Evolutionary conservation across 2,113 vertebrate species (phyloP), one percentile per base, ranked within the genome.

Genomic region (Phyllostomus hastatus): DNA sequence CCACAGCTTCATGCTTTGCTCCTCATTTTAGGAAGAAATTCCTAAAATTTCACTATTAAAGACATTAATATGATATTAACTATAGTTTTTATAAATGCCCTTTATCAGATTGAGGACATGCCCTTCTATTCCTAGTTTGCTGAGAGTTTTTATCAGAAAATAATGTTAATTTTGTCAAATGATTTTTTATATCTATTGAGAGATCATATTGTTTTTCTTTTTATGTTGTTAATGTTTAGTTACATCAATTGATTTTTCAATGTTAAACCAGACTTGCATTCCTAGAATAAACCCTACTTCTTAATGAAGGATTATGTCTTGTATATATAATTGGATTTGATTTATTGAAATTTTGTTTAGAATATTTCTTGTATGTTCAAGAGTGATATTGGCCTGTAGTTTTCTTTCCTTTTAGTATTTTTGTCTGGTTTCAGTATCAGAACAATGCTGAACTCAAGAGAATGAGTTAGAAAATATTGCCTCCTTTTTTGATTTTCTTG

Each of bases 141-240:
- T 78, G n/a, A 89, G 38, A 78, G 17, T 81, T 80, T 96, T 80
- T 67, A 83, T 93, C 59, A 76, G 67, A 93, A 93, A 48, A 61
- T 38, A 64, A 66, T 80, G 10, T 73, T 70, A 35, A 50, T 88
- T 94, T 91, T 69, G 26, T 66, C 66, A 85, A 43, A 46, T 75
- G 38, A 16, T 26, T 69, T 82, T 41, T 80, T 76, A 1, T 88
- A 59, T 70, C 50, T 92, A 22, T n/a, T 78, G 19, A 72, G 57
- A 76, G 28, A 67, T 73, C 4, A 20, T 80, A 46, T 19, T 4
- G 22, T 75, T 59, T 82, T 70, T 20, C 8, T 57, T 66, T 92
- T 61, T 81, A 85, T 38, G 64, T 67, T 69, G 12, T 41, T 89
- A 88, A 57, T n/a, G 57, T 64, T 70, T 81, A 91, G 19, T 72